Evolutionary conservation across 2,797 vertebrate species (phyloP), one percentile per base, ranked within the genome.

Genomic region (Danio choprae): DNA sequence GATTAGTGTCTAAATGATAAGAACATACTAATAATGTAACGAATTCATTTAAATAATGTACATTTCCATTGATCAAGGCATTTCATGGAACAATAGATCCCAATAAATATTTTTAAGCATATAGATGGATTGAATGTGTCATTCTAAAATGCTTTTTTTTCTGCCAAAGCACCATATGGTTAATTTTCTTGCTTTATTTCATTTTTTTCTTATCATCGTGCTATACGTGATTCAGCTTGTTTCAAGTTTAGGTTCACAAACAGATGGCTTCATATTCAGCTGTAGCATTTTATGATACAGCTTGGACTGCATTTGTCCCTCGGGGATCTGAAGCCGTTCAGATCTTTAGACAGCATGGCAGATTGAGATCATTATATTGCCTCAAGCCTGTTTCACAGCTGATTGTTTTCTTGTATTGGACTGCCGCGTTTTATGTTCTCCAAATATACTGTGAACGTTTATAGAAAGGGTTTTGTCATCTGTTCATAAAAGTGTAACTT

Each of bases 221-320:
- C 15, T 68, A 38, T 29, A 29, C 15, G 1, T 69, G 29, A 69
- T 51, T 69, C 48, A 38, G 46, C 16, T 69, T 69, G 67, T 51
- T 51, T n/a, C n/a, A 40, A 15, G 41, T 65, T 65, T 65, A 44
- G 11, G 5, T 41, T 59, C 22, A 58, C 36, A 73, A 48, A 50
- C 59, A 63, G 44, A 74, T 74, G 58, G 56, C 16, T 51, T 46
- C 48, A 60, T 53, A 36, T 53, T 71, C 29, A 72, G 44, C 46
- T 80, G 69, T 71, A 29, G 70, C 9, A 63, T 71, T 50, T 10
- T 72, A 41, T 79, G 50, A 79, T 79, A 51, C 36, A 63, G 46
- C 58, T 44, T 53, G 50, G 68, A 59, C 58, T 62, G 12, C 50
- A 22, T 4, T 79, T 22, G 64, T 79, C 43, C 22, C 55, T 48